Evolutionary conservation across 1,140 invertebrate species (phyloP).

Genomic region (Aphelinus certus): DNA sequence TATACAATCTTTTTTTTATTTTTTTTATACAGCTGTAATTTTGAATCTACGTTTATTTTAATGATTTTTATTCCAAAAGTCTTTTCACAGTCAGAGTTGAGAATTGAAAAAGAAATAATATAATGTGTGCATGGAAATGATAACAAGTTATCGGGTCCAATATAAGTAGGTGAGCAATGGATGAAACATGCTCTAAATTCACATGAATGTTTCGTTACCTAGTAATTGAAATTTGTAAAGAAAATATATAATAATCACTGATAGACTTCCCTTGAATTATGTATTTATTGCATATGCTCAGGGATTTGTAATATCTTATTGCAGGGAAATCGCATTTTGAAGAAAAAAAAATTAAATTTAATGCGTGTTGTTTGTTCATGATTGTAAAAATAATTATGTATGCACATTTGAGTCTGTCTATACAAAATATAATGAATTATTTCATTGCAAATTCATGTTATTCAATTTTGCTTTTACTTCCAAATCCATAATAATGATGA

Average conservation of each 20-base stretch:
- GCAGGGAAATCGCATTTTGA: conserved; percentile 15
- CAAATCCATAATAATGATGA: too few species aligned
- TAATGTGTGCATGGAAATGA: conserved; percentile 15
- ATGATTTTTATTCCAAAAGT: conserved; percentile 26
- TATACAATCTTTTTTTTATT: conserved; percentile 25
- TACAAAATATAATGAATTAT: conserved; percentile 40
- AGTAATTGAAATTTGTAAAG: conserved; percentile 20
- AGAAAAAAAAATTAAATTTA: conserved; percentile 16
- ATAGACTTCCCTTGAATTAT: conserved; percentile 28
- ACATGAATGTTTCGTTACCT: conserved; percentile 30
- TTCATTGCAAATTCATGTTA: conserved; percentile 24
- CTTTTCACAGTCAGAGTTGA: conserved; percentile 2
- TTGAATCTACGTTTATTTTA: conserved; percentile 28
- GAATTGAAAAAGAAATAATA: conserved; percentile 12
- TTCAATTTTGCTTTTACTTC: too few species aligned
- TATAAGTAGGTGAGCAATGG: conserved; percentile 14
- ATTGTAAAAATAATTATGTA: conserved; percentile 31
- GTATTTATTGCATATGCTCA: conserved; percentile 25
- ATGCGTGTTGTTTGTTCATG: conserved; percentile 26
- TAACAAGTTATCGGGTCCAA: conserved; percentile 7
- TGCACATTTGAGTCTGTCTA: conserved; percentile 36
- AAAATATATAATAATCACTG: conserved; percentile 1
- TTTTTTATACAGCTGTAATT: conserved; percentile 35
- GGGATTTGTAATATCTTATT: conserved; percentile 25
- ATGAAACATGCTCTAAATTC: conserved; percentile 31